These are phyloP conservation scores for Macroglossus sobrinus DNA, from an alignment of 2,113 vertebrate species.

Conservation along the genomic window DNA sequence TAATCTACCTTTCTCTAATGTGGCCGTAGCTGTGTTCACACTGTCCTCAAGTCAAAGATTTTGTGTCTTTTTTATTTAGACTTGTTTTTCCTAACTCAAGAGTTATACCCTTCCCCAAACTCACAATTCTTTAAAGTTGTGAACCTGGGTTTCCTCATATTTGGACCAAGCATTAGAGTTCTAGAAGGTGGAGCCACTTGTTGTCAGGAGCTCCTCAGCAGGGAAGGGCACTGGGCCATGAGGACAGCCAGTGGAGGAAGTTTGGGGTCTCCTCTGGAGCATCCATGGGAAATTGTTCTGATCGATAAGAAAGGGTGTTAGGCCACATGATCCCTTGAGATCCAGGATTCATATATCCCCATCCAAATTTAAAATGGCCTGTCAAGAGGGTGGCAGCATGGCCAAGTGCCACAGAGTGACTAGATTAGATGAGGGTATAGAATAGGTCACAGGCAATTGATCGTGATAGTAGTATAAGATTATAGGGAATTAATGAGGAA, in stretches of 20 bases:
- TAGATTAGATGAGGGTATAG: not conserved
- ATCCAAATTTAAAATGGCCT: not conserved
- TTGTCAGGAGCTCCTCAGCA: not conserved
- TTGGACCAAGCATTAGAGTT: not conserved
- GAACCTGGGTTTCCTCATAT: not conserved
- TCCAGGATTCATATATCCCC: not conserved
- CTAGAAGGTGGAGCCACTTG: not conserved
- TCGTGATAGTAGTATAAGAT: not conserved
- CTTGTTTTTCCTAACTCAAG: not conserved
- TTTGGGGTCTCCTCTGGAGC: not conserved
- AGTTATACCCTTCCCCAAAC: not conserved
- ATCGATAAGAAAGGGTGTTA: not conserved
- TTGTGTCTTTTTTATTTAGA: not conserved
- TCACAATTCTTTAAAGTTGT: not conserved
- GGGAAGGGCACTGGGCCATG: accelerated
- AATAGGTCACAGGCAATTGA: not conserved
- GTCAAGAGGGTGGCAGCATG: not conserved
- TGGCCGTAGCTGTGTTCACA: not conserved
- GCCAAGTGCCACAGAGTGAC: not conserved
- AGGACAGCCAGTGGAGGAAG: not conserved
- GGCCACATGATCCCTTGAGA: not conserved
- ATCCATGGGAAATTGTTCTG: not conserved
- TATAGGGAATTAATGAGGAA: not conserved
- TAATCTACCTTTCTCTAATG: not conserved
- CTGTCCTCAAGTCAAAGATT: not conserved